Evolutionary conservation across 2,888 invertebrate species (phyloP).

Genomic region (Gymnoscelis rufifasciata): DNA sequence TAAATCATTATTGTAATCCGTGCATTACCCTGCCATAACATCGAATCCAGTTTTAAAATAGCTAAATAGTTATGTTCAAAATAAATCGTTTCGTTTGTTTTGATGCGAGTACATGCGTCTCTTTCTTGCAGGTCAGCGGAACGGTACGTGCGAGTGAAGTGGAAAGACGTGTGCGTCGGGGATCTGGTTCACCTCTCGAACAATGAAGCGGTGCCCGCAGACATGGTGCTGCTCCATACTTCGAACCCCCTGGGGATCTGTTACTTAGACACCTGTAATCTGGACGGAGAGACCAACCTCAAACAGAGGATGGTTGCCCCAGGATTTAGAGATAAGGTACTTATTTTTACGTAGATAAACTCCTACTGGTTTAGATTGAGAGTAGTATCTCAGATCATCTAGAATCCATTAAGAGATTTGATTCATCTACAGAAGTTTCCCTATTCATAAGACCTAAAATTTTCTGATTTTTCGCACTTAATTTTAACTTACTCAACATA

Average conservation of each 20-base stretch:
- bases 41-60: conserved; percentile 17
- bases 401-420: no score
- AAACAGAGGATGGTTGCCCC: conserved; percentile 93
- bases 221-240: conserved; percentile 92
- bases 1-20: conserved; percentile 16
- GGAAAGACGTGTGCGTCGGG: conserved; percentile 95
- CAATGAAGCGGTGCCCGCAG: conserved; percentile 97
- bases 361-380: no score
- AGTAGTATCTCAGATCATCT: no score
- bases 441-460: no score
- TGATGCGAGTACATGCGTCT: conserved; percentile 13
- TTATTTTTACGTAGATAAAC: not conserved
- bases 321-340: conserved; percentile 83
- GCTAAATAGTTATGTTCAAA: conserved; percentile 20
- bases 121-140: conserved; percentile 83
- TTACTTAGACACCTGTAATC: conserved; percentile 96
- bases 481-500: not conserved
- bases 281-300: conserved; percentile 97
- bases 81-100: conserved; percentile 22
- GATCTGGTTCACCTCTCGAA: conserved; percentile 97
- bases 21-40: conserved; percentile 11
- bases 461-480: no score
- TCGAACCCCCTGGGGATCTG: conserved; percentile 93
- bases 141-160: conserved; percentile 90
- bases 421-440: no score